Evolutionary conservation across 2,113 vertebrate species (phyloP).

Genomic region (Nyctereutes procyonoides): DNA sequence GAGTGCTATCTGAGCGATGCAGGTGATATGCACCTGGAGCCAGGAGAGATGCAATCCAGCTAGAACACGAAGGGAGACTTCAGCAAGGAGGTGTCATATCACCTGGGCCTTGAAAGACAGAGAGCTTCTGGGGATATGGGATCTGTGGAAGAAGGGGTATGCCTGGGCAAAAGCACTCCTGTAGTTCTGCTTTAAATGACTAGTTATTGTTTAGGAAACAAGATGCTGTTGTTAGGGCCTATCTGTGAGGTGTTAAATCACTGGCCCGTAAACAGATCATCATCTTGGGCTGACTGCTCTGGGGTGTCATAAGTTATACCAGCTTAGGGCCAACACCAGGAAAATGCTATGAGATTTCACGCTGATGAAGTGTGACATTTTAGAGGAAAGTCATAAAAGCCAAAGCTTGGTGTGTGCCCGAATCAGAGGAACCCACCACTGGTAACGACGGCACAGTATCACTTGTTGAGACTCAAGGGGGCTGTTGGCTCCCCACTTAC

Average conservation of each 20-base stretch:
- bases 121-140: background rate
- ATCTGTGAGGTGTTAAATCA: background rate
- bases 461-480: background rate
- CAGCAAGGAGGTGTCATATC: background rate
- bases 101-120: background rate
- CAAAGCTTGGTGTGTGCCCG: background rate
- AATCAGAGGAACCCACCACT: background rate
- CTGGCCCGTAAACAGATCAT: background rate
- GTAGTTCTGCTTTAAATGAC: background rate
- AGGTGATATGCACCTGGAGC: background rate
- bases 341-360: background rate
- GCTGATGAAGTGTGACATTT: background rate
- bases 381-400: background rate
- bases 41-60: background rate
- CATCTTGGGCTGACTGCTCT: background rate
- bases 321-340: background rate
- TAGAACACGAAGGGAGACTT: background rate
- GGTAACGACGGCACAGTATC: background rate
- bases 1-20: background rate
- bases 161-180: background rate
- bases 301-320: background rate
- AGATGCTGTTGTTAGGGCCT: background rate
- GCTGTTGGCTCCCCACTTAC: constrained; percentile 78
- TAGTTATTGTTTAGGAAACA: background rate
- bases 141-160: background rate